Conservation (phyloP, 2,113 vertebrate genomes). For the Pelecanoides urinatrix region DNA sequence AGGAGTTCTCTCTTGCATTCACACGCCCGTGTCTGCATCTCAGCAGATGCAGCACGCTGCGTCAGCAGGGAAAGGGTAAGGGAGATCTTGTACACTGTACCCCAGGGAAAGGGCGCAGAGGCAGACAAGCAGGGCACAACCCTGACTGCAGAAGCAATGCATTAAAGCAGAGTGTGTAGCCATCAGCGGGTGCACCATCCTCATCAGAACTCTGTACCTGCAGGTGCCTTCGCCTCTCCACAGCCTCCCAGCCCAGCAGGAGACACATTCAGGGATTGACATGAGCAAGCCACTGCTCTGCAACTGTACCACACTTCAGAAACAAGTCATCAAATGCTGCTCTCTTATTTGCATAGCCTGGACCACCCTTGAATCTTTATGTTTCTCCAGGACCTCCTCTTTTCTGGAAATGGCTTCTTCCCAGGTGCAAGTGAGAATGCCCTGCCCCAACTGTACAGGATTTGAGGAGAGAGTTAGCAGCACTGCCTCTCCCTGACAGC, state of each 20-base stretch:
- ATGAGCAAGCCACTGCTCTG: not conserved
- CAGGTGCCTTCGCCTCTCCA: not conserved
- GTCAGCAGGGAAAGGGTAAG: not conserved
- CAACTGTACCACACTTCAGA: not conserved
- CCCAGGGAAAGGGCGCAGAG: not conserved
- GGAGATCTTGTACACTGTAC: not conserved
- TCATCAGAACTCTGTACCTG: not conserved
- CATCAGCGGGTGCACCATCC: not conserved
- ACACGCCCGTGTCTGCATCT: not conserved
- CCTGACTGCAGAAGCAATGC: not conserved
- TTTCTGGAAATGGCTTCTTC: not conserved
- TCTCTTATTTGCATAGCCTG: not conserved
- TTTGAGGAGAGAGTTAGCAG: not conserved
- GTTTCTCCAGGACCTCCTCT: not conserved
- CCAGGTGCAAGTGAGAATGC: not conserved
- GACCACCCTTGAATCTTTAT: not conserved
- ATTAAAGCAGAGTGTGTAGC: not conserved
- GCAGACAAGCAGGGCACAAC: not conserved
- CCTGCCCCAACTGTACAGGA: not conserved
- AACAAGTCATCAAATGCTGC: not conserved
- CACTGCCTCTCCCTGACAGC: not conserved
- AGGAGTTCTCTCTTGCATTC: not conserved
- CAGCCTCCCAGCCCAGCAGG: not conserved
- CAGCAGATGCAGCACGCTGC: not conserved
- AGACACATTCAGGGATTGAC: not conserved